phyloP scores from a whole-genome alignment of 2,888 invertebrate genomes.

The Ophion slaviceki region DNA sequence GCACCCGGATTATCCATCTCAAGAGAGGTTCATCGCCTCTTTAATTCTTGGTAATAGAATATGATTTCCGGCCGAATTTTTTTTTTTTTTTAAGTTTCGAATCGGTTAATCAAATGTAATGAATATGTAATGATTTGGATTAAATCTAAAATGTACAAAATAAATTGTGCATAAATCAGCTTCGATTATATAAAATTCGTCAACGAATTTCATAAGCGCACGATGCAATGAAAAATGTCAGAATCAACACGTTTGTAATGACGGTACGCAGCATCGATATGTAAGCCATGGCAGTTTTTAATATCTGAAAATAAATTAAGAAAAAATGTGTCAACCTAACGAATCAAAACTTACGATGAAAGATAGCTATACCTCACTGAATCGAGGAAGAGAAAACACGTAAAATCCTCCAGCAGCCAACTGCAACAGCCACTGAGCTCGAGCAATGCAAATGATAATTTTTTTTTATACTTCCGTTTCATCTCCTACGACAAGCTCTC shows the following conservation, averaged over 20 bases:
- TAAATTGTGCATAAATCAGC: not conserved
- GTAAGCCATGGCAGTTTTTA: conserved; percentile 49
- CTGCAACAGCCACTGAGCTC: conserved; percentile 84
- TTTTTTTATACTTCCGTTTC: conserved; percentile 82
- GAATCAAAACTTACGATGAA: not conserved
- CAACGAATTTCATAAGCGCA: not conserved
- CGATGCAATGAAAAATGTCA: not conserved
- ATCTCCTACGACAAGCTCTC: conserved; percentile 86
- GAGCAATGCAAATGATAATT: conserved; percentile 84
- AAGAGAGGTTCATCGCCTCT: too few relatives aligned
- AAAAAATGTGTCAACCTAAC: not conserved
- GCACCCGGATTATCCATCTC: too few relatives aligned
- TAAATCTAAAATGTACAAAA: not conserved
- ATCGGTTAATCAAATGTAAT: not conserved
- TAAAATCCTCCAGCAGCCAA: conserved; percentile 86
- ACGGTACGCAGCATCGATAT: conserved; percentile 50
- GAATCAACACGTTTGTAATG: not conserved
- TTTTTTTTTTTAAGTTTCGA: not conserved
- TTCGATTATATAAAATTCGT: not conserved
- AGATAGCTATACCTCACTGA: conserved; percentile 82
- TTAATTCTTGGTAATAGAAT: too few relatives aligned
- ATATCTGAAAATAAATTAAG: conserved; percentile 26
- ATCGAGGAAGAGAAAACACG: conserved; percentile 84
- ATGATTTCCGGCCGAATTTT: too few relatives aligned
- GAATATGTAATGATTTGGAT: not conserved